phyloP scores from a whole-genome alignment of 2,888 invertebrate species.

The Heliconius cydno region DNA sequence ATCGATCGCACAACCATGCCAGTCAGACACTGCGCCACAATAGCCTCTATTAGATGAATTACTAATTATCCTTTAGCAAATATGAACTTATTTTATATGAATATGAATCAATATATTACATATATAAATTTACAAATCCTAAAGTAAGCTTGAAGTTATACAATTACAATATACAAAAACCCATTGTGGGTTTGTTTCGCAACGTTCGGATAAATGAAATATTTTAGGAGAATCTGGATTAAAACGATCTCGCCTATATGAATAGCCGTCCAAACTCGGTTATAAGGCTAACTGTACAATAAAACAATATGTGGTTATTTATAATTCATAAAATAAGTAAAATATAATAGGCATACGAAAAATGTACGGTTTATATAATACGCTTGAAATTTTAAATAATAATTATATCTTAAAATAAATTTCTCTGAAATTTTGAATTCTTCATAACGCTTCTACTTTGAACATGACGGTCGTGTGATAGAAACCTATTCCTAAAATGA shows the following conservation, averaged over 20 bases:
- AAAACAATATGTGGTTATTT: background rate
- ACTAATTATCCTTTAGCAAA: too few species aligned
- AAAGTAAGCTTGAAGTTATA: background rate
- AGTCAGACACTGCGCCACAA: background rate
- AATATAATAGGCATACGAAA: too few species aligned
- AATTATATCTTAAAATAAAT: too few species aligned
- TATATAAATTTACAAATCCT: background rate
- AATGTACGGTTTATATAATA: too few species aligned
- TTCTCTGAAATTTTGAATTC: too few species aligned
- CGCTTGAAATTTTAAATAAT: too few species aligned
- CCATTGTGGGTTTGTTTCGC: background rate
- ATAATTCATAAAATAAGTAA: too few species aligned
- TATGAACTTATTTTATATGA: background rate
- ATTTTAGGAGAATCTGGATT: constrained; percentile 18
- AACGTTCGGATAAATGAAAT: constrained; percentile 2
- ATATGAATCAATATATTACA: background rate
- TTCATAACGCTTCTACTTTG: too few species aligned
- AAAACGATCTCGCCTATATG: constrained; percentile 5
- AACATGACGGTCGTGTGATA: too few species aligned
- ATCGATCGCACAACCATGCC: background rate
- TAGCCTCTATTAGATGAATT: background rate
- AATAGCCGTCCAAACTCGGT: background rate
- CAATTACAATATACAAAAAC: too few species aligned
- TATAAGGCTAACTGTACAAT: constrained; percentile 1
- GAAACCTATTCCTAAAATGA: too few species aligned